phyloP scores from a whole-genome alignment of 2,113 vertebrate genomes.

The Corydoras maculifer region DNA sequence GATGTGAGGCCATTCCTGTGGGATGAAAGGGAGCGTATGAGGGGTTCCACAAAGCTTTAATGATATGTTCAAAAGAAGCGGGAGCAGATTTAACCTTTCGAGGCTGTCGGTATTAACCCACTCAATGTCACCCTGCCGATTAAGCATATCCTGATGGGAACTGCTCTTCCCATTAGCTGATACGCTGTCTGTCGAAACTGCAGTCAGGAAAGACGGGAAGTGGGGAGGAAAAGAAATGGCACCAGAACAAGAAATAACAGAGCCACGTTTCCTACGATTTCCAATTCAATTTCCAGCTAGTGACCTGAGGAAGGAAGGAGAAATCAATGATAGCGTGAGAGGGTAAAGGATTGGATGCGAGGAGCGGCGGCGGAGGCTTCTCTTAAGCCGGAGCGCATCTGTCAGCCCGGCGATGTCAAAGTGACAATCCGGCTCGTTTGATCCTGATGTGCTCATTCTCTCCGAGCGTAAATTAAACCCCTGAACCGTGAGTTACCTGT shows the following conservation, averaged over 20 bases:
- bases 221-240: slow-evolving; percentile 34
- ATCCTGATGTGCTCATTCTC: slow-evolving; percentile 41
- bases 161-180: slow-evolving; percentile 51
- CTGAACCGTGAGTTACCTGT: slow-evolving; percentile 56
- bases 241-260: slow-evolving; percentile 60
- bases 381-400: slow-evolving; percentile 50
- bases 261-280: slow-evolving; percentile 58
- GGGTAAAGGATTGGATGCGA: slow-evolving; percentile 49
- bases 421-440: slow-evolving; percentile 52
- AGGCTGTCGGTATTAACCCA: slow-evolving; percentile 54
- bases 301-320: slow-evolving; percentile 61
- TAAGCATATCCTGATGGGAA: slow-evolving; percentile 52
- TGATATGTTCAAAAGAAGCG: slow-evolving; percentile 53
- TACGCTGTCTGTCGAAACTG: slow-evolving; percentile 48
- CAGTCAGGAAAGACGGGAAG: neutral
- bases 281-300: slow-evolving; percentile 64
- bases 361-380: slow-evolving; percentile 40
- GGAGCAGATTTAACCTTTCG: slow-evolving; percentile 58
- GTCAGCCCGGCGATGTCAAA: slow-evolving; percentile 52
- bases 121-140: slow-evolving; percentile 56
- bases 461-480: slow-evolving; percentile 58
- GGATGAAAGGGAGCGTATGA: slow-evolving; percentile 25
- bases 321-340: slow-evolving; percentile 58
- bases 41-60: slow-evolving; percentile 54
- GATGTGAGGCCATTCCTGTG: slow-evolving; percentile 41